phyloP scores from a whole-genome alignment of 2,888 invertebrate species.

The Synergus itoensis region DNA sequence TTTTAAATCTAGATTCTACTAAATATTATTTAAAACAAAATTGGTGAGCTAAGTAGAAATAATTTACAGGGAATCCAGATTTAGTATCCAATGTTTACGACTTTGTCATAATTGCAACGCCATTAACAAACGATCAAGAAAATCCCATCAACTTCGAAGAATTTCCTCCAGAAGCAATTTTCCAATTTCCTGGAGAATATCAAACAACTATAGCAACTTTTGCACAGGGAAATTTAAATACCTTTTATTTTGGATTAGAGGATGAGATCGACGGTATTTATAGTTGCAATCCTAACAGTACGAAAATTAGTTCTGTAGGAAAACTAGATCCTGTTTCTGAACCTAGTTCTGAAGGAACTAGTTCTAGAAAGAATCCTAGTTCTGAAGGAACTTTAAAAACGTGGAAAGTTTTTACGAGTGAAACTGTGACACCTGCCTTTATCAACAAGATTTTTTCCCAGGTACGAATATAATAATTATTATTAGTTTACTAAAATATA shows the following conservation, averaged over 20 bases:
- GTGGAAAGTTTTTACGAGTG: slow-evolving; percentile 82
- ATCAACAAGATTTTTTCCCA: slow-evolving; percentile 78
- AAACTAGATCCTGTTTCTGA: slow-evolving; percentile 73
- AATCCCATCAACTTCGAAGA: slow-evolving; percentile 77
- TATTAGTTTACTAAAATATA: slow-evolving; percentile 13
- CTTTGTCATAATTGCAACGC: slow-evolving; percentile 81
- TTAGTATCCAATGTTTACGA: slow-evolving; percentile 76
- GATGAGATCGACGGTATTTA: slow-evolving; percentile 76
- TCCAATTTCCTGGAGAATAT: slow-evolving; percentile 76
- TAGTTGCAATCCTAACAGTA: slow-evolving; percentile 76
- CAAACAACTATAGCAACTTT: slow-evolving; percentile 81
- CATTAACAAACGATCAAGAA: slow-evolving; percentile 78
- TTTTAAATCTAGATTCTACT: no score
- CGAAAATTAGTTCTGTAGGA: slow-evolving; percentile 78
- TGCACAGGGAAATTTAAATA: slow-evolving; percentile 79
- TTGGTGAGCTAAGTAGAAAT: background rate
- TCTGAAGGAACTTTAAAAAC: slow-evolving; percentile 70
- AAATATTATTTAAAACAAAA: slow-evolving; percentile 11
- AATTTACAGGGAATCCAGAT: slow-evolving; percentile 60
- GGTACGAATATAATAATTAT: slow-evolving; percentile 53
- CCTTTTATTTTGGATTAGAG: slow-evolving; percentile 75
- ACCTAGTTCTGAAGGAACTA: no score
- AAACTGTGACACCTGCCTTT: slow-evolving; percentile 75
- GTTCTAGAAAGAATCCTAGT: no score
- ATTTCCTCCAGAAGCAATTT: slow-evolving; percentile 69